Base-by-base conservation (phyloP, 2,113 vertebrate species). In the Erythrocercus mccallii region DNA sequence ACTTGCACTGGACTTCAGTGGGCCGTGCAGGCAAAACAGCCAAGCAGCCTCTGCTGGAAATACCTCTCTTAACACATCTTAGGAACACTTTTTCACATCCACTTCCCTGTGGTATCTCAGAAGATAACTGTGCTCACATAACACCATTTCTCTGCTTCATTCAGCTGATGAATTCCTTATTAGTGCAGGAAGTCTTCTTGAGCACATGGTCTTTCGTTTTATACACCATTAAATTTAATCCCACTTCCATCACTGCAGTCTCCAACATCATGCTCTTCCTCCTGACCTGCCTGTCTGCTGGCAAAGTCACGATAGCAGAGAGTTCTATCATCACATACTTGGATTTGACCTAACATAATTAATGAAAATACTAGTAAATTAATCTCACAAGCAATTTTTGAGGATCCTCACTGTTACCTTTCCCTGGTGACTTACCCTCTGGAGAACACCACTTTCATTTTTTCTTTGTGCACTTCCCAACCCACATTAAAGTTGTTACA, bases 101-200 rank as follows among this genome's bases (percentile, higher is more conserved):
- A 3, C 12, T 31, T 78, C 28, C 37, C 33, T 0, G 0, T 24
- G 5, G 9, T 58, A 20, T 13, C 12, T 45, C 38, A 69, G 48
- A 93, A 62, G 44, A 65, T 18, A 54, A 2, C n/a, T 56, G 16
- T 51, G 19, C 35, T 86, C 25, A 42, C 12, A 21, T 6, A 18
- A n/a, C 23, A 45, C 11, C 16, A 10, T 38, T 78, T 68, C 24
- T 85, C 40, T 69, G 54, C 28, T 25, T 82, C 9, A 10, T 50
- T 95, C 71, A 82, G 25, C 25, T 79, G 40, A 24, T 53, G 5
- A 73, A 45, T 37, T 51, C 12, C 20, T 65, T 42, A 60, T 78
- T 88, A 33, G 22, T 56, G 12, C 38, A 82, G 54, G 47, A 88
- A 60, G 6, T 51, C 42, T 57, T 61, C 33, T 54, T 81, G 53